phyloP scores from a whole-genome alignment of 2,113 vertebrate species.

The Rhodinocichla rosea region DNA sequence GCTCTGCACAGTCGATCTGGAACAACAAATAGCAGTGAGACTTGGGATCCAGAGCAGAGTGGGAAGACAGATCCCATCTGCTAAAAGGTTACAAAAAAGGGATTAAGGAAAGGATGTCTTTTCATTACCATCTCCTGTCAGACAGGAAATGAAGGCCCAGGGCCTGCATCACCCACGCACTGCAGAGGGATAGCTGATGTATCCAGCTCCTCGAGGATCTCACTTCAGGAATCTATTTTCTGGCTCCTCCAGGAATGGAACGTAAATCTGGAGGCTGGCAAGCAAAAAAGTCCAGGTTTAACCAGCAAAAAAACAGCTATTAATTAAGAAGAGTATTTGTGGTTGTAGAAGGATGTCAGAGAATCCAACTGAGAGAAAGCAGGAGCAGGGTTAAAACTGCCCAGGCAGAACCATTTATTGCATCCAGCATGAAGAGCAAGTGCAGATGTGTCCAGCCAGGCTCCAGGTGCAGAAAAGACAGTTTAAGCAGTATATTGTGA shows the following conservation, averaged over 20 bases:
- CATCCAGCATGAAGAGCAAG: not conserved
- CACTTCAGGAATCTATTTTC: conserved; percentile 2
- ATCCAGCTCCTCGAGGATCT: conserved; percentile 35
- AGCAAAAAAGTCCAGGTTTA: conserved; percentile 1
- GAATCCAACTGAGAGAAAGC: not conserved
- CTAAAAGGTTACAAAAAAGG: conserved; percentile 31
- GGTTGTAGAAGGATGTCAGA: not conserved
- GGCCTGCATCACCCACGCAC: conserved; percentile 49
- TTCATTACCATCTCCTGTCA: conserved; percentile 33
- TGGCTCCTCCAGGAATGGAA: not conserved
- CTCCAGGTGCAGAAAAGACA: conserved; percentile 2
- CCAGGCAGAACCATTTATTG: conserved; percentile 15
- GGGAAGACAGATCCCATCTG: conserved; percentile 54
- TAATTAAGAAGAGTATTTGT: not conserved
- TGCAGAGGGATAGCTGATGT: not conserved
- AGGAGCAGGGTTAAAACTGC: not conserved
- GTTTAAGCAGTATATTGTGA: not conserved
- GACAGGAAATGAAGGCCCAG: conserved; percentile 51
- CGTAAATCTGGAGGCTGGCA: conserved; percentile 44
- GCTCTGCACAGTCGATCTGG: not conserved
- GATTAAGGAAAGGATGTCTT: conserved; percentile 43
- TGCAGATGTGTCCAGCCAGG: conserved; percentile 20
- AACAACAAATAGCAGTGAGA: not conserved
- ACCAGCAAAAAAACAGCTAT: not conserved
- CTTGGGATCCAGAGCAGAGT: conserved; percentile 12